phyloP scores from a whole-genome alignment of 1,140 invertebrate genomes.

The Ceratosolen solmsi region DNA sequence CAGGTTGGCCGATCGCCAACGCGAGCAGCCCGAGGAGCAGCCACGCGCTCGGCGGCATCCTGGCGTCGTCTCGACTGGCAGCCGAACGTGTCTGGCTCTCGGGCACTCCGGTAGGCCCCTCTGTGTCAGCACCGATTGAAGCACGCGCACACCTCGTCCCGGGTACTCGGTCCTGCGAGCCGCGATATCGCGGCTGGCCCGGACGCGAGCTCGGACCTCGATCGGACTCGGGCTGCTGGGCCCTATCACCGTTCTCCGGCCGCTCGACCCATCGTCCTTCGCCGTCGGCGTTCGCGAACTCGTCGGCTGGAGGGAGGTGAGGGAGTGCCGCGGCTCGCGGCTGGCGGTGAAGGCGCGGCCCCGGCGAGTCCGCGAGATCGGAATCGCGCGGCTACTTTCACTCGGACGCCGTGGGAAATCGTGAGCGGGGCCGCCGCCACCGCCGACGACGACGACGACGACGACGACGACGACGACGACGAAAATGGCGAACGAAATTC shows the following conservation, averaged over 20 bases:
- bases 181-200: background rate
- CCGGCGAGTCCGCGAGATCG: conserved; percentile 19
- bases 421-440: background rate
- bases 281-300: background rate
- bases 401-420: conserved; percentile 35
- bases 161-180: no score
- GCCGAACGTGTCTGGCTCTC: no score
- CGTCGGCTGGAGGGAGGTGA: background rate
- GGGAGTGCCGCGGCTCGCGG: conserved; percentile 26
- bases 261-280: background rate
- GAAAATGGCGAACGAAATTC: conserved; percentile 5
- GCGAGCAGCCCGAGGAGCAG: background rate
- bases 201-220: background rate
- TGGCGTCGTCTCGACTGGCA: background rate
- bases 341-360: background rate
- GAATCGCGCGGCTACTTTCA: conserved; percentile 37
- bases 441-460: no score
- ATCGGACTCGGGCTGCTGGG: background rate
- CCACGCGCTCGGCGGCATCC: background rate
- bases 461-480: no score
- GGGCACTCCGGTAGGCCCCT: background rate
- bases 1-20: background rate
- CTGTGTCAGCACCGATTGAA: background rate
- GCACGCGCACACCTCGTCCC: background rate
- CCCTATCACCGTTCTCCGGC: background rate